Percentiles rank a stretch among this genome's conserved stretches.
Conservation (phyloP, 92 coral and sea anemone genomes). For the Phenganax stokvisi region DNA sequence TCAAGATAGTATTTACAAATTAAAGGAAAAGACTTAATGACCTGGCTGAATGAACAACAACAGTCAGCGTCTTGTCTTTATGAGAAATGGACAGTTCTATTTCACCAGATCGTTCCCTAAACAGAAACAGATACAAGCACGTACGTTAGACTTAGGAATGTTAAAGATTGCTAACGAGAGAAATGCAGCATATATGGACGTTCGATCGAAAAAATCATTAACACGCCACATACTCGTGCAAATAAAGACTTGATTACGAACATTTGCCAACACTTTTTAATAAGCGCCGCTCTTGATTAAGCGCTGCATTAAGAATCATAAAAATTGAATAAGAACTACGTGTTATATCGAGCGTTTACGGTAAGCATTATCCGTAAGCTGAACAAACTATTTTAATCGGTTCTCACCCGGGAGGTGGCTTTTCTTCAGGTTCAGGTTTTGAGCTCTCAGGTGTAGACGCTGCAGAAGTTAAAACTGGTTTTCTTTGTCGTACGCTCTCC, state of each 20-base stretch:
- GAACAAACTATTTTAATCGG: neutral
- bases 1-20: neutral
- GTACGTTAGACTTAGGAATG: neutral
- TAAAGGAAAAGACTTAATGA: constrained; percentile 16
- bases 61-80: constrained; percentile 72
- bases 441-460: neutral
- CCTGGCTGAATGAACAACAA: constrained; percentile 80
- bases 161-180: neutral
- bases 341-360: too few relatives aligned
- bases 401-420: constrained; percentile 25
- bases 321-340: neutral
- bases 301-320: too few relatives aligned
- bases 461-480: constrained; percentile 51
- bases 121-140: neutral
- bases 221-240: too few relatives aligned
- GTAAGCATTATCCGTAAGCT: too few relatives aligned
- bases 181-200: neutral
- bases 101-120: constrained; percentile 62
- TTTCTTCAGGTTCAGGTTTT: constrained; percentile 1
- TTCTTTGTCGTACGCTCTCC: constrained; percentile 66
- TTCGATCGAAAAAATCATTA: too few relatives aligned
- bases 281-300: too few relatives aligned
- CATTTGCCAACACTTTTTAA: too few relatives aligned
- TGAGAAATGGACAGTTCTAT: constrained; percentile 72
- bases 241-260: too few relatives aligned